Conservation (phyloP, 2,888 invertebrate species). For the Xylota segnis region DNA sequence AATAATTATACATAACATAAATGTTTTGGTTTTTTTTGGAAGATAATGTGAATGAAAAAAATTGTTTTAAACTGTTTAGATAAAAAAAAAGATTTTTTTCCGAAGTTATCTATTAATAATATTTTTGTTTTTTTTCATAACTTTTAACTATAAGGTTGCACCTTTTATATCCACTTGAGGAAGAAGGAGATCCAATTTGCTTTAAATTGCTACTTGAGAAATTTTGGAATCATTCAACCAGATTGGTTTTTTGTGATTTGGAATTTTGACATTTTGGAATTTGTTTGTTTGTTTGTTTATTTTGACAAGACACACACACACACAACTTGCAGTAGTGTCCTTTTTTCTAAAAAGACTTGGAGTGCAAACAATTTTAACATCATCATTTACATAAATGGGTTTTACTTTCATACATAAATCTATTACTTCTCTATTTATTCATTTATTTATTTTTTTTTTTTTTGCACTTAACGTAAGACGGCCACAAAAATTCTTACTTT, state of each 20-base stretch:
- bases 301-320: conserved; percentile 25
- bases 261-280: conserved; percentile 55
- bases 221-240: conserved; percentile 50
- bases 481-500: conserved; percentile 42
- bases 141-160: conserved; percentile 66
- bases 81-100: conserved; percentile 40
- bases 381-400: conserved; percentile 26
- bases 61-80: conserved; percentile 22
- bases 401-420: conserved; percentile 52
- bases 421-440: conserved; percentile 23
- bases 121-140: conserved; percentile 34
- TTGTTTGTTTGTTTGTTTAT: conserved; percentile 30
- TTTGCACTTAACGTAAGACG: conserved; percentile 58
- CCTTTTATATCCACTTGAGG: conserved; percentile 39
- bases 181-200: conserved; percentile 64
- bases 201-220: conserved; percentile 51
- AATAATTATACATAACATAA: conserved; percentile 33
- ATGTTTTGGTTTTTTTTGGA: conserved; percentile 58
- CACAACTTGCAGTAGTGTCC: neutral
- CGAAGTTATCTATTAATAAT: conserved; percentile 47
- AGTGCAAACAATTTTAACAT: conserved; percentile 50
- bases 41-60: conserved; percentile 60
- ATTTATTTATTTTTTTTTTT: conserved; percentile 16
- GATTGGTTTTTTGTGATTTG: conserved; percentile 31
- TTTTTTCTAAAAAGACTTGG: conserved; percentile 23